Conservation (phyloP, 2,888 invertebrate genomes). For the Rhagonycha lutea region DNA sequence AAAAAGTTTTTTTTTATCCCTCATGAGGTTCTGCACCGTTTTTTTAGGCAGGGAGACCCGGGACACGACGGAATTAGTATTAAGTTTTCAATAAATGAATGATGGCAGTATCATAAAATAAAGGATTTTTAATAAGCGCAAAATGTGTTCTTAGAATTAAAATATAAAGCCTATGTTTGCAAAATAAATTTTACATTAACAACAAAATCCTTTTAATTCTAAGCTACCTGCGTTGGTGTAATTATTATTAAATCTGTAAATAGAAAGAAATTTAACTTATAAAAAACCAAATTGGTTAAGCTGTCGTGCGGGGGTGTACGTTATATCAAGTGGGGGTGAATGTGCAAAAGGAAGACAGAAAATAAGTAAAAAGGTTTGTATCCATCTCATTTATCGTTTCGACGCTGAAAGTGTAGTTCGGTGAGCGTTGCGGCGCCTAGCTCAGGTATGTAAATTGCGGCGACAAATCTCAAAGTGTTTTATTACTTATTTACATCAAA, state of each 20-base stretch:
- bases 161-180: background rate
- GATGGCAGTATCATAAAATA: background rate
- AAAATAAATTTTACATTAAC: background rate
- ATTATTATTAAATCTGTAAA: background rate
- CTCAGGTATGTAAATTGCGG: constrained; percentile 35
- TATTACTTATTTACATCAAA: background rate
- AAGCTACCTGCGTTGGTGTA: background rate
- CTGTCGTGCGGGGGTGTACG: constrained; percentile 4
- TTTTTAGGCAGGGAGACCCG: too few species aligned
- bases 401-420: constrained; percentile 43
- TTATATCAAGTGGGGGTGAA: constrained; percentile 39
- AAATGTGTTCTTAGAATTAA: background rate
- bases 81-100: too few species aligned
- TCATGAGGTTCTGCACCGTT: too few species aligned
- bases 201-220: background rate
- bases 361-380: constrained; percentile 36
- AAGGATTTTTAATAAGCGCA: background rate
- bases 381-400: constrained; percentile 45
- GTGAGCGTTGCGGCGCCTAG: constrained; percentile 29
- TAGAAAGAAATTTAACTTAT: background rate
- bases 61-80: too few species aligned
- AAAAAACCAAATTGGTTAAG: background rate
- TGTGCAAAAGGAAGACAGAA: constrained; percentile 39
- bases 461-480: background rate
- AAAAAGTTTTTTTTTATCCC: too few species aligned